A percentile compares a stretch with the other conserved stretches of the same genome.
Evolutionary conservation across 1,140 invertebrate genomes (phyloP).

Genomic region (Psix sp.): DNA sequence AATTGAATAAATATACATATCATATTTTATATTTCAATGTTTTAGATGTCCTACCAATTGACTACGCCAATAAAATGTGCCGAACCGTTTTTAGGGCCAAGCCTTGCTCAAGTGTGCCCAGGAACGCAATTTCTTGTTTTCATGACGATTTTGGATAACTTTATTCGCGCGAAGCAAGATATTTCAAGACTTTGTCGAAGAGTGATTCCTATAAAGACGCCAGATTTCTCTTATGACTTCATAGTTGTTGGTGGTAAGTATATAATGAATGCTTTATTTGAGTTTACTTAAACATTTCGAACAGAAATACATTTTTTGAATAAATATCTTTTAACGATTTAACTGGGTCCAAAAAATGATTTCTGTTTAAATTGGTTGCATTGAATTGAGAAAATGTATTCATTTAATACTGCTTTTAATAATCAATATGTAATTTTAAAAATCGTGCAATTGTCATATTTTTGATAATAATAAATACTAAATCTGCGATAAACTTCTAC

Average conservation of each 20-base stretch:
- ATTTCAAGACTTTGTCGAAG: constrained; percentile 77
- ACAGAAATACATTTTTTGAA: too few relatives aligned
- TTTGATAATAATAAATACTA: too few relatives aligned
- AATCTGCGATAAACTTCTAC: too few relatives aligned
- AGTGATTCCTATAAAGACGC: constrained; percentile 66
- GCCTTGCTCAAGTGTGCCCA: constrained; percentile 75
- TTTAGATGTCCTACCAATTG: constrained; percentile 69
- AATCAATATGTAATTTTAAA: too few relatives aligned
- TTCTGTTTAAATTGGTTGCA: too few relatives aligned
- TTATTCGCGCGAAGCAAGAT: constrained; percentile 74
- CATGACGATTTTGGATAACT: constrained; percentile 79
- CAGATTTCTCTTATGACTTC: constrained; percentile 78
- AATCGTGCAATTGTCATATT: too few relatives aligned
- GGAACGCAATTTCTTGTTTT: constrained; percentile 77
- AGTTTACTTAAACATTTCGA: too few relatives aligned
- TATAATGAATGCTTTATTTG: not conserved
- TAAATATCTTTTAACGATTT: too few relatives aligned
- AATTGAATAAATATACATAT: too few relatives aligned
- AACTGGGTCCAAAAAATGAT: too few relatives aligned
- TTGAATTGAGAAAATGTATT: too few relatives aligned
- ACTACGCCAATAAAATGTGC: constrained; percentile 55
- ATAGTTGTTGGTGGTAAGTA: constrained; percentile 79
- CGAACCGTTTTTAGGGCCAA: constrained; percentile 73
- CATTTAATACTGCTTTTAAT: too few relatives aligned
- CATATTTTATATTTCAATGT: constrained; percentile 5